phyloP scores from a whole-genome alignment of 2,113 vertebrate genomes.

The Ammospiza caudacuta region DNA sequence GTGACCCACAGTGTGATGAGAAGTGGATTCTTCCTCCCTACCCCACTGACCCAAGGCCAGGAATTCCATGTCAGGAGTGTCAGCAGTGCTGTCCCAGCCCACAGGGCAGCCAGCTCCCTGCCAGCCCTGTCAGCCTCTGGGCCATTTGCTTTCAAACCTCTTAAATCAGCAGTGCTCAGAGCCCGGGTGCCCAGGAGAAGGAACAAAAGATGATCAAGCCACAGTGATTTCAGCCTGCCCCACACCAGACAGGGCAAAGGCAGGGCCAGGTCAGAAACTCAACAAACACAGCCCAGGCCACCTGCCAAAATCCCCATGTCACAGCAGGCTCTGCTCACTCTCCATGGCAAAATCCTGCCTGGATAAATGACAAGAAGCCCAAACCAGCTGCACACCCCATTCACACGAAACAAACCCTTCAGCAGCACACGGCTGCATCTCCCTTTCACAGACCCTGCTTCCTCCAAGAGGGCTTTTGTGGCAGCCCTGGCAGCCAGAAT shows the following conservation, averaged over 20 bases:
- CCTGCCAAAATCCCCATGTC: neutral
- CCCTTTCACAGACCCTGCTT: neutral
- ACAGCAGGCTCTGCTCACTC: neutral
- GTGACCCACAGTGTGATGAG: accelerated
- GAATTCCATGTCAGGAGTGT: neutral
- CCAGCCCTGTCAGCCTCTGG: neutral
- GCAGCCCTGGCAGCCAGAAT: neutral
- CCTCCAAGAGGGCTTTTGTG: neutral
- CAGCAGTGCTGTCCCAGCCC: neutral
- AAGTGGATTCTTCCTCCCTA: neutral
- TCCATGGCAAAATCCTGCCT: neutral
- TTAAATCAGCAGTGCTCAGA: neutral
- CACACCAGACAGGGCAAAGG: neutral
- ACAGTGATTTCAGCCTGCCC: neutral
- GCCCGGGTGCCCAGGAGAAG: neutral
- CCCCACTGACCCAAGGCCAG: neutral
- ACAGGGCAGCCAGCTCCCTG: neutral
- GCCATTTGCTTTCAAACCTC: neutral
- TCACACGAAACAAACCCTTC: neutral
- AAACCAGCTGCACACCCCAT: neutral
- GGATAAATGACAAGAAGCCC: neutral
- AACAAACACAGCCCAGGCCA: neutral
- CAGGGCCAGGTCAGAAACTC: neutral
- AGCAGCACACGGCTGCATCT: neutral
- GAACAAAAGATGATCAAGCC: neutral